Evolutionary conservation across 2,113 vertebrate genomes (phyloP).

Genomic region (Burhinus bistriatus): DNA sequence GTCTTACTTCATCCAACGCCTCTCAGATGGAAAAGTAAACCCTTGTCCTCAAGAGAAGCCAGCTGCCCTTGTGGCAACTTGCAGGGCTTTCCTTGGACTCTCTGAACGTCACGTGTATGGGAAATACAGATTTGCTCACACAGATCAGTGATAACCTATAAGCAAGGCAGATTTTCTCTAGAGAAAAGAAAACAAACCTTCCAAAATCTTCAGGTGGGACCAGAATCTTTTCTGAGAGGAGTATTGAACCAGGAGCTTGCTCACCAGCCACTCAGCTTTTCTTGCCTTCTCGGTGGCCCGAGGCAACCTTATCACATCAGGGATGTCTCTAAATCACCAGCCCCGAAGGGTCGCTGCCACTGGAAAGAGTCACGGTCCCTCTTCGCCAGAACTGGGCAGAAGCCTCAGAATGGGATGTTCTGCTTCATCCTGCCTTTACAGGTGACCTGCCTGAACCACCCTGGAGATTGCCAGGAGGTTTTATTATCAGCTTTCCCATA

Average conservation of each 20-base stretch:
- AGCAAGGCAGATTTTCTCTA: conserved; percentile 17
- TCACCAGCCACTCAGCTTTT: conserved; percentile 37
- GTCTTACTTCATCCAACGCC: conserved; percentile 64
- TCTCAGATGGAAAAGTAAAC: conserved; percentile 47
- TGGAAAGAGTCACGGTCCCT: neutral
- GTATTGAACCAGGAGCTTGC: conserved; percentile 1
- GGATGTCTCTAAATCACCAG: conserved; percentile 31
- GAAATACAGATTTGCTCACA: conserved; percentile 1
- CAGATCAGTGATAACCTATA: neutral
- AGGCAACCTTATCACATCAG: neutral
- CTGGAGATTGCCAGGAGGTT: neutral
- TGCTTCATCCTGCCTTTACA: conserved; percentile 6
- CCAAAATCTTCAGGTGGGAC: neutral
- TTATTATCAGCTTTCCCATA: neutral
- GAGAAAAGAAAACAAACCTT: neutral
- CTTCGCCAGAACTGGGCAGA: neutral
- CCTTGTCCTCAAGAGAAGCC: conserved; percentile 29
- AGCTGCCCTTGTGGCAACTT: neutral
- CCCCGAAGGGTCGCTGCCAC: conserved; percentile 10
- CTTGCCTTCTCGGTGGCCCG: neutral
- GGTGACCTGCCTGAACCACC: neutral
- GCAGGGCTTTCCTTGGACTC: conserved; percentile 18
- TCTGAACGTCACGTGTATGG: accelerated
- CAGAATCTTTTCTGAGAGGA: conserved; percentile 37
- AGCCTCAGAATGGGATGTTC: conserved; percentile 51